A percentile compares a stretch with the other conserved stretches of the same genome.
Conservation (phyloP, 2,888 invertebrate genomes). For the Troilus luridus region DNA sequence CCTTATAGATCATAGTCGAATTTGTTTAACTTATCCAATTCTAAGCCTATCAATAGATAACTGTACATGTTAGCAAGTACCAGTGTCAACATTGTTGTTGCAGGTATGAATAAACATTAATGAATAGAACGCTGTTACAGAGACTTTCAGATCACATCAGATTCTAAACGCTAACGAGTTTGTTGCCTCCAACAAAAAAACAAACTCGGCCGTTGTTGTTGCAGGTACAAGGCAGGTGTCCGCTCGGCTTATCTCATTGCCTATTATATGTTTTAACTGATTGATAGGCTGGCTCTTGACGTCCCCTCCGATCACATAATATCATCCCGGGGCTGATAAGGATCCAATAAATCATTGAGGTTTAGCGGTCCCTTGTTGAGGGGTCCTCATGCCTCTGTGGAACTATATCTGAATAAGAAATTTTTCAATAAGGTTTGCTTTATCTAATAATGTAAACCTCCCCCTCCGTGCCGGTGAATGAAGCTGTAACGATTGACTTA, state of each 20-base stretch:
- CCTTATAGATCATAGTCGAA: too few relatives aligned
- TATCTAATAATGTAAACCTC: background rate
- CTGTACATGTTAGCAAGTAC: background rate
- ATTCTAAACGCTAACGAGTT: slow-evolving; percentile 13
- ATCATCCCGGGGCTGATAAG: background rate
- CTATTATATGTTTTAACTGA: slow-evolving; percentile 26
- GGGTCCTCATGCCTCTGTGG: background rate
- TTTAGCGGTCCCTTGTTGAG: background rate
- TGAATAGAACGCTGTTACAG: background rate
- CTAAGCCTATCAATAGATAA: background rate
- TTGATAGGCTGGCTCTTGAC: background rate
- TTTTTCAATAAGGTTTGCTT: background rate
- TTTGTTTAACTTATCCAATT: too few relatives aligned
- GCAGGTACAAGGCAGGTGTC: background rate
- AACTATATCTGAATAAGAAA: background rate
- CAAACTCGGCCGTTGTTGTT: background rate
- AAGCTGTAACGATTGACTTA: background rate
- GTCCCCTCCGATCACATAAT: background rate
- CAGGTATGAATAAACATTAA: background rate
- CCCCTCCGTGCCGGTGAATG: too few relatives aligned
- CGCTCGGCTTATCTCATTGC: background rate
- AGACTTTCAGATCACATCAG: background rate
- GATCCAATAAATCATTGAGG: background rate
- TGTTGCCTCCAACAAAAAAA: slow-evolving; percentile 32
- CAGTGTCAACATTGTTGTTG: background rate